Base-by-base conservation (phyloP, 2,113 vertebrate genomes). In the Microtus ochrogaster region DNA sequence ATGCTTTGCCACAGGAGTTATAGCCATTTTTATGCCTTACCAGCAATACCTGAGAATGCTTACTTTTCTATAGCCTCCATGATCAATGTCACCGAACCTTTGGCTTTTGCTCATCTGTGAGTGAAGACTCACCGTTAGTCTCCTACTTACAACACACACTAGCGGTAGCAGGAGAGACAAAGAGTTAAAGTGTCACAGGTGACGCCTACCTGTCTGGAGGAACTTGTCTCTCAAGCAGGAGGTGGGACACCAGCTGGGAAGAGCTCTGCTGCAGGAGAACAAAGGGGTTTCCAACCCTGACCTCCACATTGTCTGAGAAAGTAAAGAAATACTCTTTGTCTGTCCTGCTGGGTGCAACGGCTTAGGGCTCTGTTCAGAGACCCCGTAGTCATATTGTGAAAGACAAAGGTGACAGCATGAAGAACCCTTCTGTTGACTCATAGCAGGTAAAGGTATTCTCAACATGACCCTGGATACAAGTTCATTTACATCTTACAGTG, bases 261-360 rank as follows among this genome's bases (percentile, higher is more conserved):
- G 99, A 99, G 22, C 99, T 98, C 97, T 99, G 99, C 72, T 99
- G 99, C 88, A 99, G 97, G 49, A 99, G 98, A 96, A 99, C 98
- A 90, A 99, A 99, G 44, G 99, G 99, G 97, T 99, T 99, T 83
- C 99, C 99, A n/a, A 99, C 98, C 97, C 99, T 99, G 95, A 99
- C 98, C 63, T 99, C 98, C 74, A 97, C 96, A 2, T 95, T 97
- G 98, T 99, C 99, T 99, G 97, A 1, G 86, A 97, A 89, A 49
- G 84, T 16, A 92, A 91, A 94, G 87, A 91, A 24, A 74, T 68
- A 58, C 21, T 21, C 58, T 58, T 47, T 85, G 79, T 1, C 47
- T 85, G 79, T 1, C 44, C 4, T 36, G 89, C n/a, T 63, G 49
- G 81, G 1, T 41, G 1, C 3, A 84, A 76, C 0, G 78, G 52